Conservation (phyloP, 2,797 vertebrate species). For the Typhlichthys subterraneus region DNA sequence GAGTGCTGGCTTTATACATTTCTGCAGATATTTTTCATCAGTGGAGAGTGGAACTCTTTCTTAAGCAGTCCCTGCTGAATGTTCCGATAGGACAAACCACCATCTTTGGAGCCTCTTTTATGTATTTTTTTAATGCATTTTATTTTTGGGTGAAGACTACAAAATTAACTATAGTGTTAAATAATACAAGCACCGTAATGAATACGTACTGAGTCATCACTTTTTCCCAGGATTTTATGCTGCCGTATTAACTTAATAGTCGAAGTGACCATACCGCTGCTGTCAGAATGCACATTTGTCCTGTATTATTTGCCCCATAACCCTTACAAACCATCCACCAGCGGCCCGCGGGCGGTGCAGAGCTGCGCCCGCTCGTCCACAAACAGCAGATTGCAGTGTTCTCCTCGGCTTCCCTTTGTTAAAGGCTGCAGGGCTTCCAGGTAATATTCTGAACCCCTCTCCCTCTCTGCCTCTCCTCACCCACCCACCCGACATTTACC, state of each 20-base stretch:
- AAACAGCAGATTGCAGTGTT: conserved; percentile 29
- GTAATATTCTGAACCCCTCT: conserved; percentile 51
- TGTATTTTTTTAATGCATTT: neutral
- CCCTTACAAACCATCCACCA: conserved; percentile 23
- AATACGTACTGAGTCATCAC: too few species aligned
- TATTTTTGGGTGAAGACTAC: too few species aligned
- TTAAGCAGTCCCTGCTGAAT: conserved; percentile 53
- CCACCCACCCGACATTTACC: too few species aligned
- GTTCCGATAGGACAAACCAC: conserved; percentile 51
- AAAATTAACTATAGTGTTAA: too few species aligned
- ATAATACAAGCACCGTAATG: too few species aligned
- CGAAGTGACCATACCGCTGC: too few species aligned
- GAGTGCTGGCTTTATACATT: conserved; percentile 49
- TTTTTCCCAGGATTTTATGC: too few species aligned
- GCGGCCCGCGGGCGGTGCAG: conserved; percentile 4
- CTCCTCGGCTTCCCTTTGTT: conserved; percentile 56
- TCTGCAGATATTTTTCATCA: conserved; percentile 59
- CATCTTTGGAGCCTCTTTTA: conserved; percentile 38
- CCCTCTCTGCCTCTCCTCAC: conserved; percentile 48
- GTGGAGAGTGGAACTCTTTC: conserved; percentile 49
- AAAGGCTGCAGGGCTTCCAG: conserved; percentile 62
- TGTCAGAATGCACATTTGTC: too few species aligned
- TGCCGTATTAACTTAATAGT: too few species aligned
- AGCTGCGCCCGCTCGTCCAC: conserved; percentile 3
- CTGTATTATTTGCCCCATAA: too few species aligned